Evolutionary conservation across 2,113 vertebrate genomes (phyloP).

Genomic region (Tricholaema leucomelas): DNA sequence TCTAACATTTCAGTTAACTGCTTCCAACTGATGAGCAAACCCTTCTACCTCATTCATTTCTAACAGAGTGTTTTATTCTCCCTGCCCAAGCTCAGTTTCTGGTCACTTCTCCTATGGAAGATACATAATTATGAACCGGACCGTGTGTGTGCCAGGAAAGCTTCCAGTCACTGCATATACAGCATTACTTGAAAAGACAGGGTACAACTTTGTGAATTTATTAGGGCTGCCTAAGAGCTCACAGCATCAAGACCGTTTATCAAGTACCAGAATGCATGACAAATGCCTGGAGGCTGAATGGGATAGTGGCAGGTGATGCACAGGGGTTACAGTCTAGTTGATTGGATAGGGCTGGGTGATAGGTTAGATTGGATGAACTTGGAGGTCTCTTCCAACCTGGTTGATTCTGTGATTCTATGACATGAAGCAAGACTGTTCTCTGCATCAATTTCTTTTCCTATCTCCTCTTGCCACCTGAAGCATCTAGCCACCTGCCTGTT

Average conservation of each 20-base stretch:
- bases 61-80: background rate
- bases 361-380: too few species aligned
- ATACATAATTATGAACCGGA: accelerated
- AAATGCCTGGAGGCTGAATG: background rate
- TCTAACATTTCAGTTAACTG: background rate
- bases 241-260: background rate
- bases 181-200: background rate
- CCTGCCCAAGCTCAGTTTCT: background rate
- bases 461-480: background rate
- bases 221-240: background rate
- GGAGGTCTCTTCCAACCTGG: too few species aligned
- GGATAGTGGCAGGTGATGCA: background rate
- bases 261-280: background rate
- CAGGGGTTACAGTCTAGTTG: background rate
- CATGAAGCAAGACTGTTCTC: background rate
- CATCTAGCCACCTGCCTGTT: background rate
- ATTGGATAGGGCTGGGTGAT: too few species aligned
- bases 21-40: background rate
- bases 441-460: background rate
- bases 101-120: background rate
- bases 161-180: background rate
- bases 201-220: background rate
- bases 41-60: background rate
- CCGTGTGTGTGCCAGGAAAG: background rate
- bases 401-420: too few species aligned